Conservation (phyloP, 2,797 vertebrate genomes). For the Tangara arthus region DNA sequence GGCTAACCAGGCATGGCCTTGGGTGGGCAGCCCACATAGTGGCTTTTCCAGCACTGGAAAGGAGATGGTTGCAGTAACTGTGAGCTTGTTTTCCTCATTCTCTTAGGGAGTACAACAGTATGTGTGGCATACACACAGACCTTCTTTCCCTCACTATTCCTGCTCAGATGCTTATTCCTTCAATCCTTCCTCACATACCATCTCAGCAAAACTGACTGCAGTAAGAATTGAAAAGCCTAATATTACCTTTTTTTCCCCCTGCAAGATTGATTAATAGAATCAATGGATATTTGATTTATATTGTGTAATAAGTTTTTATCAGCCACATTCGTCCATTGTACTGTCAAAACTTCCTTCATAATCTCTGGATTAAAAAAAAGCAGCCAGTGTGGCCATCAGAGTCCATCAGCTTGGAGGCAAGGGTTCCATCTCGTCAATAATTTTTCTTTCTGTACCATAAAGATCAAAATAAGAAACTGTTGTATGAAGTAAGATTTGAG, state of each 20-base stretch:
- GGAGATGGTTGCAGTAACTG: background rate
- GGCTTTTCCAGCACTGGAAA: background rate
- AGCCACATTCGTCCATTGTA: background rate
- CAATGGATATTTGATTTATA: background rate
- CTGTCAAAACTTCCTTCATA: background rate
- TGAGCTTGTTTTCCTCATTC: background rate
- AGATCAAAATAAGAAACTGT: background rate
- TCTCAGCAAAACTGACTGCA: background rate
- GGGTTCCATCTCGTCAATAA: background rate
- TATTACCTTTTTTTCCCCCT: background rate
- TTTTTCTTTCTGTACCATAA: background rate
- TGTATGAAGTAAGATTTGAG: background rate
- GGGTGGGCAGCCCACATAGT: background rate
- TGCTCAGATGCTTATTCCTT: background rate
- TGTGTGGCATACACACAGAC: accelerated
- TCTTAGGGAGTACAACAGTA: background rate
- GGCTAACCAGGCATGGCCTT: background rate
- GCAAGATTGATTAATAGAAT: background rate
- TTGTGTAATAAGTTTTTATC: background rate
- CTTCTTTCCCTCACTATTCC: background rate
- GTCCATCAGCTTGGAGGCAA: background rate
- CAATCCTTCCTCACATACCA: background rate
- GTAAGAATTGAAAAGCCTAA: background rate
- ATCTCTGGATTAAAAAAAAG: background rate
- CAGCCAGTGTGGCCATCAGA: background rate